Evolutionary conservation across 2,888 invertebrate genomes (phyloP).

Genomic region (Heliconius cydno): DNA sequence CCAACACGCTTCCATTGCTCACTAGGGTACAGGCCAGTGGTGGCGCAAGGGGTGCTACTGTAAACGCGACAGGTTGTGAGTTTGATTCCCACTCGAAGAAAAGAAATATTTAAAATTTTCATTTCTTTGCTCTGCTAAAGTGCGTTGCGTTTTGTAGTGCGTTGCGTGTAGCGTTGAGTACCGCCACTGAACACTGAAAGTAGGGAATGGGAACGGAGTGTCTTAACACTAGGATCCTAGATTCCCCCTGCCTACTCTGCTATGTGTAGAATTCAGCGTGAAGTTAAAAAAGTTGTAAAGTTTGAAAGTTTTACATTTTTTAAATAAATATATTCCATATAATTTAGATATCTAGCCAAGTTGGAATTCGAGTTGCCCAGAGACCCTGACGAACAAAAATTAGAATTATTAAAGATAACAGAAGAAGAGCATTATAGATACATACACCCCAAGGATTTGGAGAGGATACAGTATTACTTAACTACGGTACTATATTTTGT

Average conservation of each 20-base stretch:
- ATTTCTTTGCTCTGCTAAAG: too few relatives aligned
- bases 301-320: background rate
- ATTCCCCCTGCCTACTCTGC: too few relatives aligned
- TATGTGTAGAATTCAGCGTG: too few relatives aligned
- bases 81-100: too few relatives aligned
- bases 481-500: constrained; percentile 61
- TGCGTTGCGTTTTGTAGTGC: too few relatives aligned
- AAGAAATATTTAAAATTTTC: too few relatives aligned
- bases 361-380: constrained; percentile 84
- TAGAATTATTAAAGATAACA: constrained; percentile 75
- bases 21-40: background rate
- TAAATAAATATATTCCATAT: background rate
- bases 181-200: too few relatives aligned
- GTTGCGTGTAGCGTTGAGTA: too few relatives aligned
- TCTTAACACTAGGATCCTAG: too few relatives aligned
- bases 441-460: constrained; percentile 78
- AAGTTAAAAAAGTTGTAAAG: too few relatives aligned
- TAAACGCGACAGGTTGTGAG: background rate
- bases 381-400: constrained; percentile 86
- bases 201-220: too few relatives aligned
- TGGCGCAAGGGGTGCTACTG: background rate
- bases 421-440: constrained; percentile 78
- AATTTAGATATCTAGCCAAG: constrained; percentile 73
- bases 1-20: too few relatives aligned
- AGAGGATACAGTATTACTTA: constrained; percentile 84